Percentiles rank a stretch among this genome's conserved stretches.
These are phyloP conservation scores for Macrotus californicus DNA, from an alignment of 2,113 vertebrate species.

Conservation along the genomic window DNA sequence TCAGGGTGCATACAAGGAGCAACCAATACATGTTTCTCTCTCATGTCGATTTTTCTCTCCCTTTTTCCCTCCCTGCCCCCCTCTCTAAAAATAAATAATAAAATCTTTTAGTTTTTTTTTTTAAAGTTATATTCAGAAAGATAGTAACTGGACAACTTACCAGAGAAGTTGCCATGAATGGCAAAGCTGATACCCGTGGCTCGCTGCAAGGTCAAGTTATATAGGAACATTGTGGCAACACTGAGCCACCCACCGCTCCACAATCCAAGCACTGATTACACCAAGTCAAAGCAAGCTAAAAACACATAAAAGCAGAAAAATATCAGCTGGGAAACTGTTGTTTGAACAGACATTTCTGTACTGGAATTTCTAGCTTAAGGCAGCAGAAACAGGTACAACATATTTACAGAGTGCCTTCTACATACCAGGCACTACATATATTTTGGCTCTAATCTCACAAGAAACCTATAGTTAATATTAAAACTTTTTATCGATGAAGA, in stretches of 20 bases:
- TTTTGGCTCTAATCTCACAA: neutral
- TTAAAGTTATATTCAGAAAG: neutral
- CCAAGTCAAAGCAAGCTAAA: conserved; percentile 42
- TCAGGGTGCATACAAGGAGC: neutral
- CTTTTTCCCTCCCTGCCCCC: neutral
- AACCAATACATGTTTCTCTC: no score
- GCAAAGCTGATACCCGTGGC: conserved; percentile 97
- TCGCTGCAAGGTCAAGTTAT: conserved; percentile 95
- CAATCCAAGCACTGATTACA: neutral
- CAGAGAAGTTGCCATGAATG: conserved; percentile 99
- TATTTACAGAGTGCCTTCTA: neutral
- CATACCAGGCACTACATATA: neutral
- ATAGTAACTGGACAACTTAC: conserved; percentile 64
- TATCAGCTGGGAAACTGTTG: rapidly evolving
- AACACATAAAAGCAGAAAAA: neutral
- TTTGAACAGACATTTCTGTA: neutral
- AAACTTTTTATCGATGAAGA: neutral
- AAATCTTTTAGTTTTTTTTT: neutral
- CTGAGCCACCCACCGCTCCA: conserved; percentile 9
- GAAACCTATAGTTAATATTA: neutral
- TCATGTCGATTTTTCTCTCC: no score
- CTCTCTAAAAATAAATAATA: no score
- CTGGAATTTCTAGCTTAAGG: neutral
- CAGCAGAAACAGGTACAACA: neutral
- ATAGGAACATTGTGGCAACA: conserved; percentile 90